Evolutionary conservation across 2,113 vertebrate genomes (phyloP).

Genomic region (Hippocampus mohnikei): DNA sequence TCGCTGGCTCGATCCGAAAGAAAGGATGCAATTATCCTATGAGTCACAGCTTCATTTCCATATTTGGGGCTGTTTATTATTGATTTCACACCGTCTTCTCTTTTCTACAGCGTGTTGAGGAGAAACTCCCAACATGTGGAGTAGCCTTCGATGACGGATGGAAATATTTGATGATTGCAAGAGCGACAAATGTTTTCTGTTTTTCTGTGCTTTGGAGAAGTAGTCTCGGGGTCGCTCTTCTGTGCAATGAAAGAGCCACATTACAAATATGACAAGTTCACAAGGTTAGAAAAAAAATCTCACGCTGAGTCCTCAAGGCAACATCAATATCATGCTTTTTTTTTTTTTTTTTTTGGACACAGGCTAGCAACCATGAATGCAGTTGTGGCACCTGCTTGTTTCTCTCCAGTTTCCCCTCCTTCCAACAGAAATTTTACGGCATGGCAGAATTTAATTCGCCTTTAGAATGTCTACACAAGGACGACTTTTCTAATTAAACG

Average conservation of each 20-base stretch:
- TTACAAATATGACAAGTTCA: neutral
- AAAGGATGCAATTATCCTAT: slow-evolving; percentile 37
- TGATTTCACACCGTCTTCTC: slow-evolving; percentile 8
- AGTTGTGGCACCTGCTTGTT: neutral
- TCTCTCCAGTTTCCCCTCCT: slow-evolving; percentile 9
- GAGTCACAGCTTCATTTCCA: slow-evolving; percentile 25
- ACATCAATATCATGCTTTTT: neutral
- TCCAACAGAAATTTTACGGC: slow-evolving; percentile 13
- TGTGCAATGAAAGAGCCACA: neutral
- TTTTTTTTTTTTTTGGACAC: slow-evolving; percentile 17
- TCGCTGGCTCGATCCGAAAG: slow-evolving; percentile 26
- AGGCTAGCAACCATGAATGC: neutral
- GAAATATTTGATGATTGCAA: neutral
- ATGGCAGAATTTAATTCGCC: slow-evolving; percentile 19
- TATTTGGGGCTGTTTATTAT: slow-evolving; percentile 17
- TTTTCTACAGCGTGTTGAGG: neutral
- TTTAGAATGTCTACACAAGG: slow-evolving; percentile 18
- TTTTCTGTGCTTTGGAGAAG: neutral
- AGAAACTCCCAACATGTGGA: neutral
- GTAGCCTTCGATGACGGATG: neutral
- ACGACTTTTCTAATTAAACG: slow-evolving; percentile 34
- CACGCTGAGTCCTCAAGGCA: neutral
- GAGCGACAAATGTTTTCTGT: neutral
- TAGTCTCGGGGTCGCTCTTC: neutral
- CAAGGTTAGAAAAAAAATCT: too few species aligned